A percentile compares a stretch with the other conserved stretches of the same genome.
Conservation (phyloP, 2,113 vertebrate species). For the Pelmatolapia mariae region DNA sequence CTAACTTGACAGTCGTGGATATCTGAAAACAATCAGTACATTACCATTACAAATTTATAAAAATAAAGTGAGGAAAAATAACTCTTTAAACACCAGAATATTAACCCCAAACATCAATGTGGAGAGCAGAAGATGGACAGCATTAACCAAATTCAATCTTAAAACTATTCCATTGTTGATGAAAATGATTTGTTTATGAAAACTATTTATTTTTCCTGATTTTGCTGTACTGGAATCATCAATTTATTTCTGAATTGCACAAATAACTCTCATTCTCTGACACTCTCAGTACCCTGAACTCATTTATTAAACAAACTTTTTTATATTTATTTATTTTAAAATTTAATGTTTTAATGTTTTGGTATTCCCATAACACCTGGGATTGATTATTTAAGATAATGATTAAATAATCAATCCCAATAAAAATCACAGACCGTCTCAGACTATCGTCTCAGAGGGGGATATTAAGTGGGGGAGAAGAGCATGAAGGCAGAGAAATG, state of each 20-base stretch:
- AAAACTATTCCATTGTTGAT: not conserved
- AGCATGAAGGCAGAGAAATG: not conserved
- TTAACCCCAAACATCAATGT: not conserved
- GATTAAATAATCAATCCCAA: not conserved
- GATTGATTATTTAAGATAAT: not conserved
- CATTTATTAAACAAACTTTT: not conserved
- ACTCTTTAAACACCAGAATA: not conserved
- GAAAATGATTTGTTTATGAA: not conserved
- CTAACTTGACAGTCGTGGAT: not conserved
- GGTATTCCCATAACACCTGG: not conserved
- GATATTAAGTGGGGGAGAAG: rapidly evolving
- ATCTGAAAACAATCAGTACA: not conserved
- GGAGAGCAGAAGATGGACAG: rapidly evolving
- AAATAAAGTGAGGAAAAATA: not conserved
- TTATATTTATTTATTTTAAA: not conserved
- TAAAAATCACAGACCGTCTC: not conserved
- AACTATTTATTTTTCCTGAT: not conserved
- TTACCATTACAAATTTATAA: rapidly evolving
- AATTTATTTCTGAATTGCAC: rapidly evolving
- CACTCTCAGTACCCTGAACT: not conserved
- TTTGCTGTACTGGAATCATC: not conserved
- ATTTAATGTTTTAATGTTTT: not conserved
- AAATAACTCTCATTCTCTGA: not conserved
- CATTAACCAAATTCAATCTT: not conserved
- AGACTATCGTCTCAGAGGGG: not conserved